A percentile compares a stretch with the other conserved stretches of the same genome.
Conservation (phyloP, 1,140 invertebrate genomes). For the Penaeus vannamei region DNA sequence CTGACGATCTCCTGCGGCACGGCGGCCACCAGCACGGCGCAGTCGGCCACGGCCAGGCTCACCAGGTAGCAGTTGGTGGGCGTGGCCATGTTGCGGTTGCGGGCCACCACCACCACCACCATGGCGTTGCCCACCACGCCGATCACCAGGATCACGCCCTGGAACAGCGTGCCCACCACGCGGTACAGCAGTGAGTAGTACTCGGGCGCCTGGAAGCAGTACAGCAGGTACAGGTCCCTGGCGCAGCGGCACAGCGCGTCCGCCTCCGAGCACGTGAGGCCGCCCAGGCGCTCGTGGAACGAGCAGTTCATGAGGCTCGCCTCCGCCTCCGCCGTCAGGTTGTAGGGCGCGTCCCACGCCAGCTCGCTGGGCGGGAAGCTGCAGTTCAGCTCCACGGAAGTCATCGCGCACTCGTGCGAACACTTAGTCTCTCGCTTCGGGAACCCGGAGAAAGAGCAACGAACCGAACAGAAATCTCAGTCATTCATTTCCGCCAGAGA, state of each 20-base stretch:
- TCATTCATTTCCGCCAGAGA: too few species aligned
- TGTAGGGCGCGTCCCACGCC: slow-evolving; percentile 32
- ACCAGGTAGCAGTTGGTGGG: slow-evolving; percentile 80
- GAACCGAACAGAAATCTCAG: too few species aligned
- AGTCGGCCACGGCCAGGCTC: slow-evolving; percentile 77
- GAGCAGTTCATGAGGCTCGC: too few species aligned
- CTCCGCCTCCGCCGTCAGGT: slow-evolving; percentile 10
- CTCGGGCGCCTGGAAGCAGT: slow-evolving; percentile 56
- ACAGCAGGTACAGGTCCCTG: slow-evolving; percentile 44
- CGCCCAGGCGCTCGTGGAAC: slow-evolving; percentile 22
- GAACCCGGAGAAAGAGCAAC: too few species aligned
- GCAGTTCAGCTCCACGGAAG: slow-evolving; percentile 35
- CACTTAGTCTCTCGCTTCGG: neutral
- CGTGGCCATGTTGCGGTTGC: slow-evolving; percentile 75
- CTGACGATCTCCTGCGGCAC: slow-evolving; percentile 77
- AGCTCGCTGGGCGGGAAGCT: slow-evolving; percentile 34
- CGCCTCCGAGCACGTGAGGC: slow-evolving; percentile 42
- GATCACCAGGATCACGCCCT: slow-evolving; percentile 76
- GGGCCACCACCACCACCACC: slow-evolving; percentile 75
- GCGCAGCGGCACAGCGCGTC: slow-evolving; percentile 60
- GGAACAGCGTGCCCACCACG: slow-evolving; percentile 77
- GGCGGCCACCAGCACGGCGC: slow-evolving; percentile 76
- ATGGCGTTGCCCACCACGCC: slow-evolving; percentile 76
- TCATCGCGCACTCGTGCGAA: neutral
- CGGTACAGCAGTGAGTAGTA: slow-evolving; percentile 75